Evolutionary conservation across 2,113 vertebrate species (phyloP), one percentile per base, ranked within the genome.

Genomic region (Plecotus auritus): DNA sequence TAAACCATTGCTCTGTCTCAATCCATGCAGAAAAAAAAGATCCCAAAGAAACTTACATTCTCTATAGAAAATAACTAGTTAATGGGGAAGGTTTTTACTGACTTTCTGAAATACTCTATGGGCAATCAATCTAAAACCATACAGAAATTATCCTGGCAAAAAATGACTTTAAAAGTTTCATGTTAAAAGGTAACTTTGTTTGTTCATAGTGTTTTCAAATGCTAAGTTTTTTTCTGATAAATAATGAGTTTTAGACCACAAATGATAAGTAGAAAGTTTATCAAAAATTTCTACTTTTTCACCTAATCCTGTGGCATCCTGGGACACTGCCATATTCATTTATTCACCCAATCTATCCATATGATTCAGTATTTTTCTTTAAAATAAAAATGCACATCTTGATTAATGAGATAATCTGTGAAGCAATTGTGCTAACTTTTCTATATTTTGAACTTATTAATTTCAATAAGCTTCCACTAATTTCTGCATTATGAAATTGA

Each of bases 361-460:
- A 92, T 93, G 69, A 97, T 64, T 96, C 78, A 70, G 88, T 64
- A 86, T 94, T 97, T 96, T 96, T 73, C 93, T 72, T 14, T 35
- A 81, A 85, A 97, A 97, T 70, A 93, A 23, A 97, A 98, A 91
- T 89, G 56, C 9, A 93, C 30, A 96, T 64, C 86, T 95, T 95
- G 90, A 97, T 97, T 96, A 95, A 94, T 88, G 93, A 90, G 42
- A 97, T 93, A 74, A 96, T 90, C 93, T 97, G 76, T 76, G 84
- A 97, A 96, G n/a, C 66, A 93, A 97, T 82, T 89, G 74, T 4
- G 35, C 84, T 92, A 94, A 93, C 87, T 95, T 93, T 93, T 56
- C 40, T 91, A 97, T 95, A 97, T 97, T 98, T 97, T 90, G 85
- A 92, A 95, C 45, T 67, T 96, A 96, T 97, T 93, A 96, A 92